Percentiles rank a stretch among this genome's conserved stretches.
phyloP scores from a whole-genome alignment of 2,888 invertebrate species.

The Clanis bilineata region DNA sequence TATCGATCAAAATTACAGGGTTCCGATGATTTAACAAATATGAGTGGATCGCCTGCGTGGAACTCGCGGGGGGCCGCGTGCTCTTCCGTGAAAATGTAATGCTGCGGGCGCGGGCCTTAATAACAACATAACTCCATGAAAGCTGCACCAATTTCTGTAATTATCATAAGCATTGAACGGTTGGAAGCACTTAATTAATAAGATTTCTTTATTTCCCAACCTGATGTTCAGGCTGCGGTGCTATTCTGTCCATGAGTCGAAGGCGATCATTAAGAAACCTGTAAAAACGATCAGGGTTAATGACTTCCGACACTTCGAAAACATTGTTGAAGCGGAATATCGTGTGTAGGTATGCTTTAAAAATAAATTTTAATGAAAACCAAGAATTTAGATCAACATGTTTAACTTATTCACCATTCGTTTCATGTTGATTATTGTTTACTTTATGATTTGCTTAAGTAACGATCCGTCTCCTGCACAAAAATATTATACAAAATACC shows the following conservation, averaged over 20 bases:
- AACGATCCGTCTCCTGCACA: no score
- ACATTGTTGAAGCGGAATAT: constrained; percentile 17
- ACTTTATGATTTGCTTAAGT: neutral
- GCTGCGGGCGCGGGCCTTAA: constrained; percentile 67
- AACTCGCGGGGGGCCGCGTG: constrained; percentile 67
- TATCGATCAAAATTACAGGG: constrained; percentile 82
- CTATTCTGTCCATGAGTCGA: constrained; percentile 46
- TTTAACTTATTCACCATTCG: neutral
- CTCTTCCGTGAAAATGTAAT: constrained; percentile 76
- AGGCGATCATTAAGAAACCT: constrained; percentile 42
- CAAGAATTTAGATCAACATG: neutral
- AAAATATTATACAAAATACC: no score
- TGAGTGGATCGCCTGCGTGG: constrained; percentile 66
- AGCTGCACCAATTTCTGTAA: constrained; percentile 73
- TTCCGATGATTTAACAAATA: constrained; percentile 81
- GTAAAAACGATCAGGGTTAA: constrained; percentile 60
- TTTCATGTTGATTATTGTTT: neutral
- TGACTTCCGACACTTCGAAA: constrained; percentile 50
- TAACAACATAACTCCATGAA: constrained; percentile 67
- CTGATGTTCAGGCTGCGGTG: constrained; percentile 42
- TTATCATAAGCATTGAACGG: constrained; percentile 61
- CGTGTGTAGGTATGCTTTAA: constrained; percentile 1
- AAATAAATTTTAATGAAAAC: neutral
- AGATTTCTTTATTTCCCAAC: constrained; percentile 49
- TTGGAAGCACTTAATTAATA: constrained; percentile 63